Conservation (phyloP, 2,888 invertebrate genomes). For the Liodrosophila aerea region DNA sequence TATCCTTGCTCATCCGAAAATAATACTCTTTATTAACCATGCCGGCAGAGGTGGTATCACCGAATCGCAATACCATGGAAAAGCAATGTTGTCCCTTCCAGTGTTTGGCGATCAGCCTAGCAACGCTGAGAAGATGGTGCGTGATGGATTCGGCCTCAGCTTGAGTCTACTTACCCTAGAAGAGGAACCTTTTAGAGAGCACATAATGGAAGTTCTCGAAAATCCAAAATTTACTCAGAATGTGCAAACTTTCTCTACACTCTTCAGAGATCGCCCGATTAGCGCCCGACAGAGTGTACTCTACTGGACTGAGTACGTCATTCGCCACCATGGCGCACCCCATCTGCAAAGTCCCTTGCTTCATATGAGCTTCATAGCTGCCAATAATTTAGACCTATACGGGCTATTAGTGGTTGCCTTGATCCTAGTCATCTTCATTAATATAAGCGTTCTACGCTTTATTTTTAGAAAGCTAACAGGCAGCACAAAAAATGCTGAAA, state of each 20-base stretch:
- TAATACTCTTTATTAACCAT: conserved; percentile 86
- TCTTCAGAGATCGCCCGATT: conserved; percentile 84
- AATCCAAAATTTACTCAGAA: conserved; percentile 59
- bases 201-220: conserved; percentile 52
- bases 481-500: background rate
- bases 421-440: background rate
- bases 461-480: conserved; percentile 5
- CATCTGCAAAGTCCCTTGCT: conserved; percentile 83
- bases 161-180: conserved; percentile 54
- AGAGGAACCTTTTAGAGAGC: conserved; percentile 36
- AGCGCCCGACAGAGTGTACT: conserved; percentile 83
- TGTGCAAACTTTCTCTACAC: conserved; percentile 82
- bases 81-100: conserved; percentile 83
- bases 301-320: conserved; percentile 85
- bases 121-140: conserved; percentile 66
- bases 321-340: conserved; percentile 84
- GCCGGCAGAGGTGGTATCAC: conserved; percentile 86
- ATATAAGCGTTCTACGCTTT: background rate
- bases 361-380: conserved; percentile 82
- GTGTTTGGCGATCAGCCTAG: conserved; percentile 76
- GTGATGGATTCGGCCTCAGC: conserved; percentile 67
- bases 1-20: conserved; percentile 85
- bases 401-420: conserved; percentile 32
- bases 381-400: conserved; percentile 83
- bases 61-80: conserved; percentile 85